Percentiles rank a stretch among this genome's conserved stretches.
These are phyloP conservation scores for Andricus grossulariae DNA, from an alignment of 1,140 invertebrate genomes.

Conservation along the genomic window DNA sequence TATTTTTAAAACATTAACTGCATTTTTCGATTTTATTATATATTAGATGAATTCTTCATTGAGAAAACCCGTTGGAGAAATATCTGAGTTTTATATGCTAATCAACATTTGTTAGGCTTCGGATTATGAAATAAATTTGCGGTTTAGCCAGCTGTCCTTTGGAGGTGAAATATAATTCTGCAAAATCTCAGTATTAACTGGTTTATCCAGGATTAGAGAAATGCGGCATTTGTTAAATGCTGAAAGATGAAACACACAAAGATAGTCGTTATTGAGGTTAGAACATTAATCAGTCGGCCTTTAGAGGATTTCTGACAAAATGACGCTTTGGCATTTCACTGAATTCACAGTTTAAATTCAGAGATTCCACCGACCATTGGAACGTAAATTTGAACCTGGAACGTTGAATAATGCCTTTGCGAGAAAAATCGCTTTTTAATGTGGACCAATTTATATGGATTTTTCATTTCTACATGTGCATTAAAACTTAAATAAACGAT, in stretches of 20 bases:
- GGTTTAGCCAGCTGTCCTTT: not conserved
- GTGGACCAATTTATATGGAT: not conserved
- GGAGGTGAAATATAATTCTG: not conserved
- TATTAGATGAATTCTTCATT: no score
- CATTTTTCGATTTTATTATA: no score
- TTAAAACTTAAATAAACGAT: not conserved
- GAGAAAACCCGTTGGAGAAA: no score
- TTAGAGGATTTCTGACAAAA: slow-evolving; percentile 1
- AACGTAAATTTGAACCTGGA: slow-evolving; percentile 3
- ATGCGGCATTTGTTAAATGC: not conserved
- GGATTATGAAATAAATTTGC: not conserved
- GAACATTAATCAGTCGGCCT: slow-evolving; percentile 1
- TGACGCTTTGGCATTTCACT: not conserved
- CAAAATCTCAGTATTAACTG: not conserved
- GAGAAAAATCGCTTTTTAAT: slow-evolving; percentile 14
- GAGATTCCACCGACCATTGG: not conserved
- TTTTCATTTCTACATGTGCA: not conserved
- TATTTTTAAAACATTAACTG: no score
- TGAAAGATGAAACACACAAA: not conserved
- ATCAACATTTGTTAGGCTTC: not conserved
- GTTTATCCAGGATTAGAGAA: not conserved
- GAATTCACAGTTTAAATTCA: slow-evolving; percentile 18
- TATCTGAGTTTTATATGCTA: not conserved
- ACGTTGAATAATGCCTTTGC: slow-evolving; percentile 15
- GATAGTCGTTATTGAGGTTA: not conserved